Conservation (phyloP, 2,113 vertebrate species). For the Rhadina sibilatrix region DNA sequence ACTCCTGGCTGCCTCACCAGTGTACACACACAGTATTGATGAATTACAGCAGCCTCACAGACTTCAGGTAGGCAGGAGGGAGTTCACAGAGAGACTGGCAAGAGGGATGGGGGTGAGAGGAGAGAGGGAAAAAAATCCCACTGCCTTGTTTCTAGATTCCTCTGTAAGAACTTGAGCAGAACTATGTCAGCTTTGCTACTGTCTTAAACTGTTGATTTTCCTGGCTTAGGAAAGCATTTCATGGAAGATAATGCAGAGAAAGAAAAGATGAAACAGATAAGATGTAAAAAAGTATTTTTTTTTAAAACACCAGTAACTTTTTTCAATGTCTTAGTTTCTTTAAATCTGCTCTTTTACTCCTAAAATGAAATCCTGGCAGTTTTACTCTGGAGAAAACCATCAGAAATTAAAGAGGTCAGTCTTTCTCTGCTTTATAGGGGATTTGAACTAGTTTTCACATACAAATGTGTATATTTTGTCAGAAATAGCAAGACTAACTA, state of each 20-base stretch:
- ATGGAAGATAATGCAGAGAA: background rate
- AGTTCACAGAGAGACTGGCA: background rate
- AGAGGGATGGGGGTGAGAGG: rapidly evolving
- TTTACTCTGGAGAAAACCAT: background rate
- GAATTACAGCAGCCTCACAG: background rate
- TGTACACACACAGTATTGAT: background rate
- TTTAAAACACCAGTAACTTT: background rate
- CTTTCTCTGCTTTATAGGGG: background rate
- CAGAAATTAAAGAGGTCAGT: background rate
- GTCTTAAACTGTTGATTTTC: background rate
- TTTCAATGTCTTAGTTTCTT: background rate
- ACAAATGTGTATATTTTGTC: background rate
- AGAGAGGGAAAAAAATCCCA: background rate
- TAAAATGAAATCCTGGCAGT: background rate
- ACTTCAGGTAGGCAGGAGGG: background rate
- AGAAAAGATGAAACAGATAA: background rate
- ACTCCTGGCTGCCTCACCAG: background rate
- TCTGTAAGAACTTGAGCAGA: background rate
- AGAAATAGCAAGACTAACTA: background rate
- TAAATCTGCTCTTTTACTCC: background rate
- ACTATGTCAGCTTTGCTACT: background rate
- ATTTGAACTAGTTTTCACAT: background rate
- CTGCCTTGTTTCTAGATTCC: background rate
- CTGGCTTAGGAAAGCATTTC: background rate
- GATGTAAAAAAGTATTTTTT: background rate